These are phyloP conservation scores for Heteronetta atricapilla DNA, from an alignment of 2,113 vertebrate genomes.

Conservation along the genomic window DNA sequence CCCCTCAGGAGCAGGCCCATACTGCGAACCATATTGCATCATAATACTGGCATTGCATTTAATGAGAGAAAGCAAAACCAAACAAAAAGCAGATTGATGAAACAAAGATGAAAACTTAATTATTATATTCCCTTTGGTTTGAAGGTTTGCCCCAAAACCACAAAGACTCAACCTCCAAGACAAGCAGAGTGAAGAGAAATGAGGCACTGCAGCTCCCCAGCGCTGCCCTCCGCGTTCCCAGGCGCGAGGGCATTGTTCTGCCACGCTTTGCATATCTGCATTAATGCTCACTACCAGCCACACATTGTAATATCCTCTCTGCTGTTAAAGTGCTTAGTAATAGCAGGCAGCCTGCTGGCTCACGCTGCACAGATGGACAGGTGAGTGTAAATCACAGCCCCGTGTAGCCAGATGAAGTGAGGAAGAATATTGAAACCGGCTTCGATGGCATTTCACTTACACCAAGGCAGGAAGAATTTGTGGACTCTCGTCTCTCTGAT, in stretches of 20 bases:
- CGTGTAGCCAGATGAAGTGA: accelerated
- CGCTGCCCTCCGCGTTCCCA: neutral
- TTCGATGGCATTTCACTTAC: neutral
- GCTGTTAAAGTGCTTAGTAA: conserved; percentile 16
- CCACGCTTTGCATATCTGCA: conserved; percentile 33
- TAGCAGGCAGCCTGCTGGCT: neutral
- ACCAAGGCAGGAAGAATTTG: neutral
- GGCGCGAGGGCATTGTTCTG: neutral
- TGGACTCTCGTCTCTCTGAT: accelerated
- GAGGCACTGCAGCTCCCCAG: neutral
- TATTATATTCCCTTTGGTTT: neutral
- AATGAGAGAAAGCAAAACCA: neutral
- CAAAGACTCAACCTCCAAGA: neutral
- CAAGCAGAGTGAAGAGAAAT: neutral
- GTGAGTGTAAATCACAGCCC: neutral
- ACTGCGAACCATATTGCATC: neutral
- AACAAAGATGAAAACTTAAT: neutral
- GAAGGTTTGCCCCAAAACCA: neutral
- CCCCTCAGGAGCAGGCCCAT: neutral
- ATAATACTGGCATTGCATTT: no score
- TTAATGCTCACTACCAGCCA: neutral
- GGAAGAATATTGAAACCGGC: accelerated
- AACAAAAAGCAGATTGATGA: neutral
- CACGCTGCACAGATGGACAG: neutral
- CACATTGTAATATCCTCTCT: neutral